Evolutionary conservation across 2,888 invertebrate genomes (phyloP), one percentile per base, ranked within the genome.

Genomic region (Andrena fulva): DNA sequence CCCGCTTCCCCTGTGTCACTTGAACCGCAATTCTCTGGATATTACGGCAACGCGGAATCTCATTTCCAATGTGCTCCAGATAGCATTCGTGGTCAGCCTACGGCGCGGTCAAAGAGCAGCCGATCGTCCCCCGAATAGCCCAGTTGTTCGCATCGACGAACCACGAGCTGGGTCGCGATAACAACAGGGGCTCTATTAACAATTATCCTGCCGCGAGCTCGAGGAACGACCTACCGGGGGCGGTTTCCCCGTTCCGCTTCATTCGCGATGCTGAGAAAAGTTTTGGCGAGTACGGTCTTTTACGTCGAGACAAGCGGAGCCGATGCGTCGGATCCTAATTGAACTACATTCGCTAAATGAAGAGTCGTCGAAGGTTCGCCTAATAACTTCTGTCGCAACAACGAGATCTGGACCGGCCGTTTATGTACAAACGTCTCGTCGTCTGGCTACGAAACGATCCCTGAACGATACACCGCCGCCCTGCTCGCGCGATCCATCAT

Each of bases 341-440:
- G 48, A 79, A 67, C 87, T 85, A 87, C 85, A 48, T 60, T 77
- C 63, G 56, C 87, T 87, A 86, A 62, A 75, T 68, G 70, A 74
- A 82, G 69, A 82, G 76, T 82, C 86, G 59, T 73, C 67, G 72
- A 80, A 74, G 77, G 52, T 75, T 80, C 60, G 64, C 48, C 75
- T 50, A 76, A 78, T 31, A 7, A 52, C 52, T 50, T 12, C 16
- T 67, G 10, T 67, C 16, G 31, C 54, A 24, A 74, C 78, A 78
- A 83, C 72, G 54, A 56, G 56, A 56, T 69, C 72, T 56, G 71
- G 69, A 64, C 50, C 62, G 31, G 4, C 12, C 62, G 62, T 56
- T 56, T 85, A 82, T 85, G 52, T 87, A 80, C 85, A 85, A 71
- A 63, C 59, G 27, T 60, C 56, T 48, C 64, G 35, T 42, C 48